A percentile compares a stretch with the other conserved stretches of the same genome.
phyloP scores from a whole-genome alignment of 64 coral and sea anemone species.

The Pocillopora damicornis region DNA sequence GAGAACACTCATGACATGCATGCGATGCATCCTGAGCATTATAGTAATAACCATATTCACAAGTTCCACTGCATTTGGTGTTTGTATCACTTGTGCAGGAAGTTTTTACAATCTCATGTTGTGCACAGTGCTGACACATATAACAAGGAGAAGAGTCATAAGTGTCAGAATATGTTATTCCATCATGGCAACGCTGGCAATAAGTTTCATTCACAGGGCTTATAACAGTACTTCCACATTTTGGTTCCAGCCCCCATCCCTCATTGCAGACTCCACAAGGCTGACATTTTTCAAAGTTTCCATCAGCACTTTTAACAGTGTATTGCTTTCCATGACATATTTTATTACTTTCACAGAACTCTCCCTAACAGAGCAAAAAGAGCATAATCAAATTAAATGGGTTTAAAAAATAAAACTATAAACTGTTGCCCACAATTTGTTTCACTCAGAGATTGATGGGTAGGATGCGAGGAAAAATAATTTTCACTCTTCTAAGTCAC shows the following conservation, averaged over 20 bases:
- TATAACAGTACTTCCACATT: neutral
- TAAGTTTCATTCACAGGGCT: neutral
- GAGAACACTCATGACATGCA: neutral
- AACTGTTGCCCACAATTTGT: no score
- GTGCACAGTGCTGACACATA: neutral
- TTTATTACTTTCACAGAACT: neutral
- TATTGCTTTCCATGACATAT: neutral
- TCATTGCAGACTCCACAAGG: neutral
- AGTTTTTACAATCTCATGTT: neutral
- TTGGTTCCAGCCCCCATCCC: neutral
- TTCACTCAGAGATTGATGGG: no score
- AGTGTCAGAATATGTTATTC: neutral
- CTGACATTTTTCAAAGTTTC: neutral
- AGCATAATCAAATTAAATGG: neutral
- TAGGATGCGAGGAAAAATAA: no score
- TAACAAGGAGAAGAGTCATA: neutral
- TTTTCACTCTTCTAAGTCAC: no score
- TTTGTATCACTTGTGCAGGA: neutral
- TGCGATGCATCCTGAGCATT: neutral
- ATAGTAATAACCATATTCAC: neutral
- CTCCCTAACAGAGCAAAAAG: neutral
- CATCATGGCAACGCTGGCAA: neutral
- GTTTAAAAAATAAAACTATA: no score
- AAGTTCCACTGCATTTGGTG: neutral
- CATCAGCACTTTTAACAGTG: neutral